A percentile compares a stretch with the other conserved stretches of the same genome.
Conservation (phyloP, 2,888 invertebrate species). For the Microplitis deprimator region DNA sequence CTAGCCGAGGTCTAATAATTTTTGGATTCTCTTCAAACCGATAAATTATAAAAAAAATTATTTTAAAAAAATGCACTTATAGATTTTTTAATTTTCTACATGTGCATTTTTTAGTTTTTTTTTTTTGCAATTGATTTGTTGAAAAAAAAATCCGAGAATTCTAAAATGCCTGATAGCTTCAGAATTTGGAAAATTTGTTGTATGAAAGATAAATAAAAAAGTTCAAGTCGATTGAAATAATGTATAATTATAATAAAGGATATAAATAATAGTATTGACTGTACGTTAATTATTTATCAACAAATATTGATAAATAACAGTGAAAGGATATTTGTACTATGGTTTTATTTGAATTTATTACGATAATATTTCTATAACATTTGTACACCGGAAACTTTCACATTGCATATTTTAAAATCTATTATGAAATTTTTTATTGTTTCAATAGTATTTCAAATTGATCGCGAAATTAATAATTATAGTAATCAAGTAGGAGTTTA, state of each 20-base stretch:
- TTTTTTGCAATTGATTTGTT: too few relatives aligned
- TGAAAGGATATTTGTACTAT: background rate
- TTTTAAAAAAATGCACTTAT: too few relatives aligned
- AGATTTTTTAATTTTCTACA: too few relatives aligned
- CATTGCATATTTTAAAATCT: background rate
- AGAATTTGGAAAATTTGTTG: too few relatives aligned
- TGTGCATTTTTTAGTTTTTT: too few relatives aligned
- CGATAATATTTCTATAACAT: background rate
- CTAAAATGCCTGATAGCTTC: too few relatives aligned
- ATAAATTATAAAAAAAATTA: too few relatives aligned
- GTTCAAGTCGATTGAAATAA: background rate
- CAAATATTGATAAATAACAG: background rate
- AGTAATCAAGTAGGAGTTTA: background rate
- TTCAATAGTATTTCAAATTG: background rate
- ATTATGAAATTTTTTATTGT: background rate
- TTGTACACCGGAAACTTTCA: slow-evolving; percentile 3
- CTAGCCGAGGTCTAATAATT: too few relatives aligned
- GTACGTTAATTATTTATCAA: background rate
- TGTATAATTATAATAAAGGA: background rate
- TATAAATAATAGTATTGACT: background rate
- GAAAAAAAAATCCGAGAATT: too few relatives aligned
- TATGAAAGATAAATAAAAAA: background rate
- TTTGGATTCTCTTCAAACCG: too few relatives aligned
- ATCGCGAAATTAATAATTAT: background rate
- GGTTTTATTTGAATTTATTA: background rate